Evolutionary conservation across 2,888 invertebrate genomes (phyloP), one percentile per base, ranked within the genome.

Genomic region (Nesidiocoris tenuis): DNA sequence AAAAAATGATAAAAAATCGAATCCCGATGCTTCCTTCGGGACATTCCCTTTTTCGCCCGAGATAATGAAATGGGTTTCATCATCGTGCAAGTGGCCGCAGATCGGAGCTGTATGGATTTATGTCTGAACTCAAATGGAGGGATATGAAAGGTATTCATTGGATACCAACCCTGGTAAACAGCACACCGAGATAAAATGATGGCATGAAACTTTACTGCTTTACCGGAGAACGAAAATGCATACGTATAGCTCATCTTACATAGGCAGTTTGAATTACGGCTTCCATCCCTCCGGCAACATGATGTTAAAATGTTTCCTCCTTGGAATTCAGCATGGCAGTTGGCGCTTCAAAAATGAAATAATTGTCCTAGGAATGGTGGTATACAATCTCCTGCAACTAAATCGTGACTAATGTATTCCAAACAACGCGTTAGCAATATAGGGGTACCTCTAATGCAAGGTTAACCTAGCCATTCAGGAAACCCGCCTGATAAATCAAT

Each of bases 1-100:
- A 59, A 70, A 70, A 59, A 59, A n/a, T 59, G 70, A 24, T 59
- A 24, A 39, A 70, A 57, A 17, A 23, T 57, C 59, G 70, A 17
- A 39, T 25, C 5, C n/a, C 3, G 12, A 12, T 7, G 39, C 39
- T 39, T 39, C 12, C 39, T 39, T 12, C 39, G 12, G 39, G 12
- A 7, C 5, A 39, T 39, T 39, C 39, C 39, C 39, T 39, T 39
- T 39, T 39, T n/a, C n/a, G 39, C 39, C 5, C 39, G 39, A 39
- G 39, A 39, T 39, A 39, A 39, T 39, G 39, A 39, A 39, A 39
- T 39, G 5, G 39, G 39, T 39, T 39, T 39, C 39, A 39, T 39
- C 39, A 39, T 39, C 39, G 39, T 12, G 12, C 39, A 39, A 39
- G 39, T 39, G 39, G 39, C 12, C 39, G n/a, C n/a, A n/a, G 3